Evolutionary conservation across 2,797 vertebrate species (phyloP).

Genomic region (Chelonia mydas): DNA sequence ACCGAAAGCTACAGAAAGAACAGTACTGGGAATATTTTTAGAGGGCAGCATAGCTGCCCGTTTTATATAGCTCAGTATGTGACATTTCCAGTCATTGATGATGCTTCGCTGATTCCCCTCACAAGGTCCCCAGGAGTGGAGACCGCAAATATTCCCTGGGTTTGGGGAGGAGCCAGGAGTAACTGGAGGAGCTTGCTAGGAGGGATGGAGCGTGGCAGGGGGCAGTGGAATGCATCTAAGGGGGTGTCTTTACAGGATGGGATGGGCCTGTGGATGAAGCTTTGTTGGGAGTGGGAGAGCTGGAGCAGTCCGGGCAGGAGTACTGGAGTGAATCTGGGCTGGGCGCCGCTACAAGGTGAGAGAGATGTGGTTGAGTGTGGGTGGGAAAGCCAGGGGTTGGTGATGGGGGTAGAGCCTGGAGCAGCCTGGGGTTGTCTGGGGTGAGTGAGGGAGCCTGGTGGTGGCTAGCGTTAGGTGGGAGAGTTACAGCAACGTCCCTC

Average conservation of each 20-base stretch:
- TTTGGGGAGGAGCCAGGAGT: not conserved
- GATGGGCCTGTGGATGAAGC: not conserved
- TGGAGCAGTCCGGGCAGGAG: not conserved
- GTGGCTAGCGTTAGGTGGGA: not conserved
- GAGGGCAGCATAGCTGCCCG: not conserved
- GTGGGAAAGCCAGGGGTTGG: too few species aligned
- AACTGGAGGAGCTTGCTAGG: not conserved
- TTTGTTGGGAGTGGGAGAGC: not conserved
- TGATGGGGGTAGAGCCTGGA: not conserved
- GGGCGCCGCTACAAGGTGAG: not conserved
- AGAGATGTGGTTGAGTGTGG: not conserved
- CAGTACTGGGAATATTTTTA: not conserved
- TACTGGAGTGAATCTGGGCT: not conserved
- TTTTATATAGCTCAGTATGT: not conserved
- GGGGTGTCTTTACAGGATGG: not conserved
- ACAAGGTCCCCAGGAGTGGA: rapidly evolving
- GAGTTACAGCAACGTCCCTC: not conserved
- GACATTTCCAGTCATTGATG: not conserved
- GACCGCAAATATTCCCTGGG: not conserved
- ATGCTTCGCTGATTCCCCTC: rapidly evolving
- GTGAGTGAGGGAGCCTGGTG: not conserved
- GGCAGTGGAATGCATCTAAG: not conserved
- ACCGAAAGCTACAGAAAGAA: not conserved
- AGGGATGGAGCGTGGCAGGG: not conserved
- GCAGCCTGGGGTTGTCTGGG: not conserved